Evolutionary conservation across 2,888 invertebrate species (phyloP), one percentile per base, ranked within the genome.

Genomic region (Temnothorax ravouxi): DNA sequence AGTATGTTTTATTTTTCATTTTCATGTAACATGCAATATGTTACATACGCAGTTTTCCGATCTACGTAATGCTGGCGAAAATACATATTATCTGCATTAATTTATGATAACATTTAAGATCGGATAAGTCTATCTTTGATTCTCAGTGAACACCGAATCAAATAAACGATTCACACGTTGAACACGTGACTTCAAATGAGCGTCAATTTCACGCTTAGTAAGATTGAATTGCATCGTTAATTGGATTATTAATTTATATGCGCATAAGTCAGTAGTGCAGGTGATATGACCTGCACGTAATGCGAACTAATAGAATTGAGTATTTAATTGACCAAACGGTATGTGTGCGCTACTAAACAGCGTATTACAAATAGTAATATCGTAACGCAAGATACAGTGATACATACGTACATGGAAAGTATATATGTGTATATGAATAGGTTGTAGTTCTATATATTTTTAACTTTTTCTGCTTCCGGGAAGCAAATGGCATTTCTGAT

Each of bases 201-300:
- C 15, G 15, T 77, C 54, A 71, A 59, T 79, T 79, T 79, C 38
- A 79, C 34, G 25, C 72, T 8, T 56, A 59, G 47, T 59, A 79
- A 79, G 71, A 72, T 72, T 72, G 25, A 79, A 59, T 59, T 71
- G 25, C 34, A 21, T 44, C 44, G 38, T 56, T 56, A 56, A 79
- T 79, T 79, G 38, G n/a, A 59, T 47, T 80, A 72, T 47, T 59
- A 80, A 80, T 80, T 72, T 21, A 25, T n/a, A 50, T n/a, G 72
- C 38, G 18, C 56, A 56, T 71, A 80, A 72, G 72, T 80, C 69
- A 59, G 34, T 67, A 38, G 21, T 8, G 72, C 18, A 29, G 18
- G 8, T 54, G 52, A 50, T 44, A 72, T 59, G 59, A 80, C 44
- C 77, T 44, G 18, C n/a, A 56, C 25, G 18, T 54, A 77, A 77